Conservation (phyloP, 2,888 invertebrate species). For the Allophyes oxyacanthae region DNA sequence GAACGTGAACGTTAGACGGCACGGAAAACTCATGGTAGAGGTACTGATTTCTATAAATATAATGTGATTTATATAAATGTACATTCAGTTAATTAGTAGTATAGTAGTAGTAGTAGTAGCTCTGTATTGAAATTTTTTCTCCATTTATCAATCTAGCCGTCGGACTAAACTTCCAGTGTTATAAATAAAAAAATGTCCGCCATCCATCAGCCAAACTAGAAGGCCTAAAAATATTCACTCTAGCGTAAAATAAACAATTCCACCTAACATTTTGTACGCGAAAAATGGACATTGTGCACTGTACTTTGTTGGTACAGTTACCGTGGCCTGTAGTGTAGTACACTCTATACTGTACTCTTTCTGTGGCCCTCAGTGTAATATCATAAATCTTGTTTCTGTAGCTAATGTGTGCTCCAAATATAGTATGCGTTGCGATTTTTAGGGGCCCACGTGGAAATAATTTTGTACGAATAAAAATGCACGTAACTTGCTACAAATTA, state of each 20-base stretch:
- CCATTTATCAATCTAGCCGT: constrained; percentile 14
- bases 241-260: constrained; percentile 9
- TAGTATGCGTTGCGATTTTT: constrained; percentile 17
- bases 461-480: too few species aligned
- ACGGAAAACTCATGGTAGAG: too few species aligned
- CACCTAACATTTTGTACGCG: constrained; percentile 3
- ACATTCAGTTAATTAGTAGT: too few species aligned
- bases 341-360: constrained; percentile 13
- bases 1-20: too few species aligned
- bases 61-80: too few species aligned
- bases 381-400: constrained; percentile 42
- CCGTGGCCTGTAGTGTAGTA: constrained; percentile 18
- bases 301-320: constrained; percentile 12
- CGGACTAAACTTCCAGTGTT: neutral
- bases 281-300: constrained; percentile 26
- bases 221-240: constrained; percentile 27
- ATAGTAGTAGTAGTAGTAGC: too few species aligned
- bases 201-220: constrained; percentile 18
- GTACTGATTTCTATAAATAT: too few species aligned
- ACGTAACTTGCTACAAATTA: too few species aligned
- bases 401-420: constrained; percentile 33
- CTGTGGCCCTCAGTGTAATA: constrained; percentile 26
- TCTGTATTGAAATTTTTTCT: neutral
- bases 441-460: constrained; percentile 22
- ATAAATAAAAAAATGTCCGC: constrained; percentile 28